These are phyloP conservation scores for Brienomyrus brachyistius DNA, from an alignment of 2,113 vertebrate genomes.

Conservation along the genomic window DNA sequence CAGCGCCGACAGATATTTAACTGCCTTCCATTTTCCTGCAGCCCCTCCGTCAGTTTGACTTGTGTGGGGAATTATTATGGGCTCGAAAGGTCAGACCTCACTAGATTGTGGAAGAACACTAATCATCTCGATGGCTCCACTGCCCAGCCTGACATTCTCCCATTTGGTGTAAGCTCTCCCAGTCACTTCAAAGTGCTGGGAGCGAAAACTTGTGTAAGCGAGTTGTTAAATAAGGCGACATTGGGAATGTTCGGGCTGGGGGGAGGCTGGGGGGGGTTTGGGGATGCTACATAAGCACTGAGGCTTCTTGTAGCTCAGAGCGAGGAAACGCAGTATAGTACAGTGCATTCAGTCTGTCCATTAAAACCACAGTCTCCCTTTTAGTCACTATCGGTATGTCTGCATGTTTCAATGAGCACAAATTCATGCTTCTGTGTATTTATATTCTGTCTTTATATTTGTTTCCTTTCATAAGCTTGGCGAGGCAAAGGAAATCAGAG, in stretches of 20 bases:
- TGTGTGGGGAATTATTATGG: conserved; percentile 35
- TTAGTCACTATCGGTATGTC: background rate
- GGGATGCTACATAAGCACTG: conserved; percentile 20
- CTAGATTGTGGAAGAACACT: conserved; percentile 47
- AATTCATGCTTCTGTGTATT: background rate
- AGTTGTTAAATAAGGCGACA: conserved; percentile 29
- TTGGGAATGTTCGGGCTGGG: background rate
- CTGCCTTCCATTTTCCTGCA: conserved; percentile 32
- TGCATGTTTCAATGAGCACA: background rate
- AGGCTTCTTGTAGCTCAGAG: conserved; percentile 18
- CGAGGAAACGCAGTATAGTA: conserved; percentile 26
- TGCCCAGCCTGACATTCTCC: conserved; percentile 43
- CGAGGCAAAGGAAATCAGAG: background rate
- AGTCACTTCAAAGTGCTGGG: conserved; percentile 28
- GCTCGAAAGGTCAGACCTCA: conserved; percentile 55
- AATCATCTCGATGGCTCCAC: conserved; percentile 54
- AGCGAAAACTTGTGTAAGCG: conserved; percentile 33
- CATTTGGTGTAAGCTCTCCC: conserved; percentile 38
- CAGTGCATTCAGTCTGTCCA: conserved; percentile 28
- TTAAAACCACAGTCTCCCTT: conserved; percentile 22
- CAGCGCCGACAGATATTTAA: conserved; percentile 31
- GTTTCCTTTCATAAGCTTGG: background rate
- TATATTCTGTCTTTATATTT: background rate
- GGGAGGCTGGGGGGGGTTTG: background rate
- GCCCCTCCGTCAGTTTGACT: conserved; percentile 34